Conservation (phyloP, 2,113 vertebrate species). For the Polypterus senegalus region DNA sequence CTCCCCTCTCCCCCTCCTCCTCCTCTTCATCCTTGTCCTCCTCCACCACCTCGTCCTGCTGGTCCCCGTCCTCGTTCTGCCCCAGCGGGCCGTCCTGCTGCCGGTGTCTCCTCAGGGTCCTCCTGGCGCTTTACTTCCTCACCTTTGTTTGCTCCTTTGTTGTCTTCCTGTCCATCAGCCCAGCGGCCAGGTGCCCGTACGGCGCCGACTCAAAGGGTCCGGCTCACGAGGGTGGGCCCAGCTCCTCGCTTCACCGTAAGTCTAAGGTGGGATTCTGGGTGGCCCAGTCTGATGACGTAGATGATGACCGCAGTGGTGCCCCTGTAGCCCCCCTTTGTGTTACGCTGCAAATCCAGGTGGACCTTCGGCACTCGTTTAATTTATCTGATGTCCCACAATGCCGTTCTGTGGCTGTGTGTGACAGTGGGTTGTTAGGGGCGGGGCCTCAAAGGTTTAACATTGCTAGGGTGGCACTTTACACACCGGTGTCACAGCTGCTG, state of each 20-base stretch:
- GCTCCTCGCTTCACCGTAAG: slow-evolving; percentile 60
- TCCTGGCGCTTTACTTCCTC: slow-evolving; percentile 47
- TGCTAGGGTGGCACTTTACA: too few species aligned
- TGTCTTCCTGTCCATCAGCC: slow-evolving; percentile 54
- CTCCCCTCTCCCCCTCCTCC: slow-evolving; percentile 23
- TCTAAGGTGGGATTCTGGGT: slow-evolving; percentile 26
- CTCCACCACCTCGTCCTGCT: slow-evolving; percentile 37
- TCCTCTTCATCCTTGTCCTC: slow-evolving; percentile 35
- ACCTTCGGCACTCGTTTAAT: too few species aligned
- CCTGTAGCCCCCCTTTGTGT: too few species aligned
- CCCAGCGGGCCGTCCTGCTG: slow-evolving; percentile 49
- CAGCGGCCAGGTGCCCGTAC: slow-evolving; percentile 39
- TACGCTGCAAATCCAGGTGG: too few species aligned
- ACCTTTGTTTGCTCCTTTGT: slow-evolving; percentile 52
- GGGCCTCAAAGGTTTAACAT: too few species aligned
- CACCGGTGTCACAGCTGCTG: too few species aligned
- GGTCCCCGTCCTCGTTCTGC: slow-evolving; percentile 40
- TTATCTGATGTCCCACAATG: too few species aligned
- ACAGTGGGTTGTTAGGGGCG: too few species aligned
- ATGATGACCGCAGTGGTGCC: too few species aligned
- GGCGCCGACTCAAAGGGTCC: slow-evolving; percentile 33
- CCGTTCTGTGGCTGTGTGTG: too few species aligned
- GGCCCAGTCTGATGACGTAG: too few species aligned
- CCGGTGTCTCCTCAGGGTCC: slow-evolving; percentile 44
- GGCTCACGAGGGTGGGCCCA: slow-evolving; percentile 39